Evolutionary conservation across 2,888 invertebrate genomes (phyloP).

Genomic region (Agrotis ipsilon): DNA sequence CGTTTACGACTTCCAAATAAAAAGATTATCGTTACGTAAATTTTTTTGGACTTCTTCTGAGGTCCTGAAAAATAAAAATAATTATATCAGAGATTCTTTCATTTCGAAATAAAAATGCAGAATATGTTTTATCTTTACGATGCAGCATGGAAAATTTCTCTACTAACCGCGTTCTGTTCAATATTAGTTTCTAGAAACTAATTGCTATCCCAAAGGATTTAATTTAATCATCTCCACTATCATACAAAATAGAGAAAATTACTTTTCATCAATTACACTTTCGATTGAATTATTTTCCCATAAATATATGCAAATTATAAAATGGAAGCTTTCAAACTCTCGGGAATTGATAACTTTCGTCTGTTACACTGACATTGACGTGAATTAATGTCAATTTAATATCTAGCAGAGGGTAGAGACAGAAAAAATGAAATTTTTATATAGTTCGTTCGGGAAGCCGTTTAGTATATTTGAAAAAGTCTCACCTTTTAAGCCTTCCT

Average conservation of each 20-base stretch:
- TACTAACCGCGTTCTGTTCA: background rate
- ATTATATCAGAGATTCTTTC: too few species aligned
- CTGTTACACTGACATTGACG: slow-evolving; percentile 52
- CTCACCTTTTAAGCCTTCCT: too few species aligned
- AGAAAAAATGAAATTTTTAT: slow-evolving; percentile 35
- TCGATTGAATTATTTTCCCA: slow-evolving; percentile 49
- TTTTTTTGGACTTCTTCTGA: too few species aligned
- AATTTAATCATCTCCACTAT: slow-evolving; percentile 10
- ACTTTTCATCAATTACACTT: slow-evolving; percentile 42
- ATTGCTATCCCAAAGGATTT: slow-evolving; percentile 17
- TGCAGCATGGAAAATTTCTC: background rate
- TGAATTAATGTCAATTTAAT: slow-evolving; percentile 56
- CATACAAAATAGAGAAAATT: slow-evolving; percentile 23
- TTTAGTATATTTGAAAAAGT: too few species aligned
- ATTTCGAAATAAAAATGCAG: background rate
- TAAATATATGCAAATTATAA: slow-evolving; percentile 57
- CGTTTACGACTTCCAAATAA: too few species aligned
- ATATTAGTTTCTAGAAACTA: slow-evolving; percentile 13
- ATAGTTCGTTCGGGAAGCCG: too few species aligned
- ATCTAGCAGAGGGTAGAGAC: slow-evolving; percentile 27
- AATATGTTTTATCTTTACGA: background rate
- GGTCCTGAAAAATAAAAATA: background rate
- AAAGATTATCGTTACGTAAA: too few species aligned
- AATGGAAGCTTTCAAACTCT: slow-evolving; percentile 48
- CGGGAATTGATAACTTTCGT: slow-evolving; percentile 56